Evolutionary conservation across 2,113 vertebrate genomes (phyloP).

Genomic region (Prunella fulvescens): DNA sequence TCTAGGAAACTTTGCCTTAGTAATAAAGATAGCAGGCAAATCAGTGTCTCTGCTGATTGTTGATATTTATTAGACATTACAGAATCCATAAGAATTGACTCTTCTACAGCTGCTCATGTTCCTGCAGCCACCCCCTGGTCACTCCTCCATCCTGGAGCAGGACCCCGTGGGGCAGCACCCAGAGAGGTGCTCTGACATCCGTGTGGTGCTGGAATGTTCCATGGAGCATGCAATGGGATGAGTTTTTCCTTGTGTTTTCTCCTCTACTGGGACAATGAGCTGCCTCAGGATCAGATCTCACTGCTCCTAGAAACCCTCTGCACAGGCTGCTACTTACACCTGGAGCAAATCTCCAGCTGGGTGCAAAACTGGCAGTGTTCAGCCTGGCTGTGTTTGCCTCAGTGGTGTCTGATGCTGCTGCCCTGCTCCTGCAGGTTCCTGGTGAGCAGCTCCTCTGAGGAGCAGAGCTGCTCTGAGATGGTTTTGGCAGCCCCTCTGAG

Average conservation of each 20-base stretch:
- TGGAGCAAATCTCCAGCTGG: not conserved
- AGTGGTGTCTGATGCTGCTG: not conserved
- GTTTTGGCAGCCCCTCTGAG: not conserved
- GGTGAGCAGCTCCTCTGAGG: too few species aligned
- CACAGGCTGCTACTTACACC: not conserved
- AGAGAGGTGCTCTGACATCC: not conserved
- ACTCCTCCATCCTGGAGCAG: not conserved
- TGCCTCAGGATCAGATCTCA: not conserved
- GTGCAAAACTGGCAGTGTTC: not conserved
- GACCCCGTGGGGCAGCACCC: not conserved
- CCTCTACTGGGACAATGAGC: rapidly evolving
- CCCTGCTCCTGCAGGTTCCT: not conserved
- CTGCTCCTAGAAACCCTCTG: not conserved
- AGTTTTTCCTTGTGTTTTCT: not conserved
- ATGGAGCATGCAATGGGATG: not conserved
- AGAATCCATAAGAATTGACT: not conserved
- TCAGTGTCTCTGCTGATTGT: not conserved
- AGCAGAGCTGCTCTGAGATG: not conserved
- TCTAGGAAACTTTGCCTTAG: not conserved
- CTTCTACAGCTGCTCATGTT: rapidly evolving
- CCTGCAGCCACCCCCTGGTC: rapidly evolving
- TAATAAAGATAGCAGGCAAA: not conserved
- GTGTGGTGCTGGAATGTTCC: rapidly evolving
- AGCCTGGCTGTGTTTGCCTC: not conserved
- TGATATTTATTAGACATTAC: not conserved